A percentile compares a stretch with the other conserved stretches of the same genome.
Conservation (phyloP, 1,140 invertebrate species). For the Neodiprion lecontei region DNA sequence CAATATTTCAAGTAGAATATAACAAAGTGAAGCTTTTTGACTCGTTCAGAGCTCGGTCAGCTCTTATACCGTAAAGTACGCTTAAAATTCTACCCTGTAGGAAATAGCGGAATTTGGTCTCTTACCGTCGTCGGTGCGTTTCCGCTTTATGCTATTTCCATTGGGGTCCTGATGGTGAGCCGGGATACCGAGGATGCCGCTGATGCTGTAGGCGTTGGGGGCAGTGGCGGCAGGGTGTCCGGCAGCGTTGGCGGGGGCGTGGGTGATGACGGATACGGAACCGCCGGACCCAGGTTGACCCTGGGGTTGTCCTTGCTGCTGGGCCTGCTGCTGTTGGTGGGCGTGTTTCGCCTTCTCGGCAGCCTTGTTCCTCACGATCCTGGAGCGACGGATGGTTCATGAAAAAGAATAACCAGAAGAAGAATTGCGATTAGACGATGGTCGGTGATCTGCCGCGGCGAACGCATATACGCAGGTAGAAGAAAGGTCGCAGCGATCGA, state of each 20-base stretch:
- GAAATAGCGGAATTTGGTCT: conserved; percentile 25
- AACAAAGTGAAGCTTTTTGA: too few relatives aligned
- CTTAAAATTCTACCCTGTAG: conserved; percentile 24
- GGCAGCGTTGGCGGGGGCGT: conserved; percentile 68
- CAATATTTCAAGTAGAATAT: too few relatives aligned
- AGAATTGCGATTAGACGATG: background rate
- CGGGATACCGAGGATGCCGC: conserved; percentile 90
- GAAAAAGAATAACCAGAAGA: conserved; percentile 33
- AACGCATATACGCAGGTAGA: background rate
- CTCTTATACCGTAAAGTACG: too few relatives aligned
- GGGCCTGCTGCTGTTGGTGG: conserved; percentile 74
- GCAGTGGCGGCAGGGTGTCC: conserved; percentile 59
- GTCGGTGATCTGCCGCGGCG: background rate
- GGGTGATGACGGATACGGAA: conserved; percentile 71
- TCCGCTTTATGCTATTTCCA: conserved; percentile 75
- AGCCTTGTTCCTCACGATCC: conserved; percentile 95
- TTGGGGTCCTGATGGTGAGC: conserved; percentile 76
- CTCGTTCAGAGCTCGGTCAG: too few relatives aligned
- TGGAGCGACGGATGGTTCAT: conserved; percentile 50
- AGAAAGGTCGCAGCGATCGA: background rate
- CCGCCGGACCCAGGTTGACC: conserved; percentile 58
- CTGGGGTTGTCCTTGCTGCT: conserved; percentile 64
- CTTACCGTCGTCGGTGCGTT: conserved; percentile 74
- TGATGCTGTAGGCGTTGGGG: conserved; percentile 85
- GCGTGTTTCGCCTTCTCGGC: conserved; percentile 95